phyloP scores from a whole-genome alignment of 2,888 invertebrate species.

The Herminia tarsipennalis region DNA sequence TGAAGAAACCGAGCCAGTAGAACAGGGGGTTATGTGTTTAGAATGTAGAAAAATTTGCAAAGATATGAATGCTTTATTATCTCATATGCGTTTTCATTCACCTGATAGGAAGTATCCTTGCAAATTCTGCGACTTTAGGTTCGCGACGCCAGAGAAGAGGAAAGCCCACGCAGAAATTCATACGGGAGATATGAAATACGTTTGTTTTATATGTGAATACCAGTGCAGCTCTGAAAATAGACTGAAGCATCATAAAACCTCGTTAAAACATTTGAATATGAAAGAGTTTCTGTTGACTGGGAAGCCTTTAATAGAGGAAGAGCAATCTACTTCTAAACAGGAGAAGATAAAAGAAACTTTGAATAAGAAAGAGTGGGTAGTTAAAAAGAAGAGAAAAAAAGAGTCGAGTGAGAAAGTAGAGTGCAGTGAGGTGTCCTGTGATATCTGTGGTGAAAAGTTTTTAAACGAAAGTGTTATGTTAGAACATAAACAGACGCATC shows the following conservation, averaged over 20 bases:
- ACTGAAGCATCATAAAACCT: slow-evolving; percentile 70
- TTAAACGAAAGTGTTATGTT: slow-evolving; percentile 65
- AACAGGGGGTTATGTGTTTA: slow-evolving; percentile 71
- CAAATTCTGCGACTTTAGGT: slow-evolving; percentile 78
- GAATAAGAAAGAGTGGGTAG: slow-evolving; percentile 53
- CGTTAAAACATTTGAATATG: slow-evolving; percentile 74
- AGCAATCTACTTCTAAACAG: slow-evolving; percentile 55
- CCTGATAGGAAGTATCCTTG: slow-evolving; percentile 74
- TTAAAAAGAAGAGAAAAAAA: slow-evolving; percentile 59
- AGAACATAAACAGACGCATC: slow-evolving; percentile 77
- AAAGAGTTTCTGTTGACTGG: slow-evolving; percentile 72
- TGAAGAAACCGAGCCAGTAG: slow-evolving; percentile 58
- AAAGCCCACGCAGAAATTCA: slow-evolving; percentile 74
- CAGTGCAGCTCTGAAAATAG: slow-evolving; percentile 77
- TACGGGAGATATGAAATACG: slow-evolving; percentile 79
- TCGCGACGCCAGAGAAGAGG: slow-evolving; percentile 73
- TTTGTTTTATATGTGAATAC: slow-evolving; percentile 80
- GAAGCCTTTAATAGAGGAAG: slow-evolving; percentile 57
- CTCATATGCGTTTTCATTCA: slow-evolving; percentile 76
- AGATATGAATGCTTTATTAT: slow-evolving; percentile 68
- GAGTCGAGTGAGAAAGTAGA: slow-evolving; percentile 34
- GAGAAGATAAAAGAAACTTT: slow-evolving; percentile 43
- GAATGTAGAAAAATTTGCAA: slow-evolving; percentile 78
- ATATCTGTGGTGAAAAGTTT: slow-evolving; percentile 77
- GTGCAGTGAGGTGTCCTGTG: slow-evolving; percentile 59